phyloP scores from a whole-genome alignment of 2,888 invertebrate genomes.

The Petrophora chlorosata region DNA sequence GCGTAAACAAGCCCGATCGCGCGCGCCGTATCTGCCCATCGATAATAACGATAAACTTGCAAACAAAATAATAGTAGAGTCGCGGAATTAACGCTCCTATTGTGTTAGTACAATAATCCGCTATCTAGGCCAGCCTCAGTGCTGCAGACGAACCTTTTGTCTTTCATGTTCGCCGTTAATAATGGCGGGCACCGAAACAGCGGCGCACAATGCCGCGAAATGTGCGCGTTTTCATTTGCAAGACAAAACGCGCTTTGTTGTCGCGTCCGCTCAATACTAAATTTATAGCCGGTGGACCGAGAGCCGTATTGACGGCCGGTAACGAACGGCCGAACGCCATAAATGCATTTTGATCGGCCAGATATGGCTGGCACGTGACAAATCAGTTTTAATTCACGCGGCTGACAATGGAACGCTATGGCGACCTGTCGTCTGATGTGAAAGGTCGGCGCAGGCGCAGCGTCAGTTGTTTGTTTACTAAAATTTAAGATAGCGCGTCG shows the following conservation, averaged over 20 bases:
- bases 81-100: slow-evolving; percentile 83
- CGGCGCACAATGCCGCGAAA: slow-evolving; percentile 84
- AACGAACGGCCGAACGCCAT: slow-evolving; percentile 75
- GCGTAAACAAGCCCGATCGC: slow-evolving; percentile 39
- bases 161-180: slow-evolving; percentile 84
- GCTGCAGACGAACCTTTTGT: slow-evolving; percentile 84
- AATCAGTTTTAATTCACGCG: slow-evolving; percentile 34
- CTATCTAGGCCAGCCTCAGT: slow-evolving; percentile 84
- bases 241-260: slow-evolving; percentile 84
- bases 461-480: not conserved
- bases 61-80: slow-evolving; percentile 82
- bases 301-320: slow-evolving; percentile 77
- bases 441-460: slow-evolving; percentile 1
- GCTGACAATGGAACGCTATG: not conserved
- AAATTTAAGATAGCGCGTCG: not conserved
- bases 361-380: slow-evolving; percentile 36
- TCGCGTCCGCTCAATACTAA: slow-evolving; percentile 82
- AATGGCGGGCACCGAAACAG: slow-evolving; percentile 84
- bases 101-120: slow-evolving; percentile 84
- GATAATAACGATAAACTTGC: slow-evolving; percentile 80
- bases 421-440: not conserved
- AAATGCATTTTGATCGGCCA: slow-evolving; percentile 74
- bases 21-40: slow-evolving; percentile 56
- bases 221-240: slow-evolving; percentile 84
- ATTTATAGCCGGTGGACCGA: slow-evolving; percentile 81